Evolutionary conservation across 2,888 invertebrate species (phyloP), one percentile per base, ranked within the genome.

Genomic region (Crossocerus cetratus): DNA sequence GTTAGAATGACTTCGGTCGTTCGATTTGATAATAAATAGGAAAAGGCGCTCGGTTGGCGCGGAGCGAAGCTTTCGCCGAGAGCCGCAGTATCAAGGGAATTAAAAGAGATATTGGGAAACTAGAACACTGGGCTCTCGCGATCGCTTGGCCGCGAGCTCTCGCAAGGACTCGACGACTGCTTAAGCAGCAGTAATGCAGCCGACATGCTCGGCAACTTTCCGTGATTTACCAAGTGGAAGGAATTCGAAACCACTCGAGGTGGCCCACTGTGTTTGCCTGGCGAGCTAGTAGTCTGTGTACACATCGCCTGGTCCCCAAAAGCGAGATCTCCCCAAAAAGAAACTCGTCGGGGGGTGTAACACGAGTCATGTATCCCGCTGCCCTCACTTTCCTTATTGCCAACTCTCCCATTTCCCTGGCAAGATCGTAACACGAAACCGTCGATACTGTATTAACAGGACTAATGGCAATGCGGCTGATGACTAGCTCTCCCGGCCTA

Each of bases 221-320:
- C 63, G 64, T 44, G 62, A 68, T 61, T 78, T 43, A 14, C 20
- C 64, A 59, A 71, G 59, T 54, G 68, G 45, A 58, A 66, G 63
- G 20, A 65, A 74, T 57, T 53, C 20, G 61, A 70, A 69, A 71
- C 55, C 64, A 49, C 61, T 62, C 61, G 20, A 54, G 43, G 22
- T 61, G 69, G 60, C 55, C 14, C 54, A 45, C 5, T 42, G 14
- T 64, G 66, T 74, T 77, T 77, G 54, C 63, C 23, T 14, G 65
- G 54, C 58, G 23, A 20, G 32, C 43, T 72, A 58, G 54, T 16
- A 32, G 44, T 45, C 21, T 64, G 53, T 65, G 65, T 59, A 59
- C 44, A 56, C 59, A 62, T 16, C 16, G 32, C 49, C 16, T 32
- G 20, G 4, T 22, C 59, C 45, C 44, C 65, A 23, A 66, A 72